A percentile compares a stretch with the other conserved stretches of the same genome.
Conservation (phyloP, 1,140 invertebrate species). For the Hycleus cichorii region DNA sequence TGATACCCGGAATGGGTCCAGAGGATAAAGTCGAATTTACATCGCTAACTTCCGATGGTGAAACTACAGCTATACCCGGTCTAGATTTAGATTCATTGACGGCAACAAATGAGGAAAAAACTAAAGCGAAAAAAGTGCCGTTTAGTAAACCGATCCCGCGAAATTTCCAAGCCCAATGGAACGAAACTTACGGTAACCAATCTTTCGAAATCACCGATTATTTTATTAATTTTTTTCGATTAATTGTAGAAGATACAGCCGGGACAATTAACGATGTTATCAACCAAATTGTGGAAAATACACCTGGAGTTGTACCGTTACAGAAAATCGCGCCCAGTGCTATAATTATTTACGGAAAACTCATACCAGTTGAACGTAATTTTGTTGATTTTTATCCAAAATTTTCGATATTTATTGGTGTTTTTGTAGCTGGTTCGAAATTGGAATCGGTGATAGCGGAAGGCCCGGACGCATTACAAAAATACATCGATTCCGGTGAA, state of each 20-base stretch:
- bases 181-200: conserved; percentile 55
- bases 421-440: conserved; percentile 55
- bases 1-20: conserved; percentile 92
- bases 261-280: conserved; percentile 54
- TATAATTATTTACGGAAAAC: conserved; percentile 72
- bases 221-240: background rate
- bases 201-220: conserved; percentile 5
- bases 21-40: conserved; percentile 76
- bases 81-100: conserved; percentile 68
- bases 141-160: conserved; percentile 93
- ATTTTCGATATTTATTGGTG: background rate
- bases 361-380: conserved; percentile 64
- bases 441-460: conserved; percentile 64
- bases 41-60: conserved; percentile 46
- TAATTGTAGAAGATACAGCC: conserved; percentile 49
- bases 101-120: conserved; percentile 57
- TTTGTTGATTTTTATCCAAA: background rate
- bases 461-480: conserved; percentile 66
- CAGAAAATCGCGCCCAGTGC: conserved; percentile 66
- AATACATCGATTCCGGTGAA: conserved; percentile 66
- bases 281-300: conserved; percentile 62
- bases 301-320: conserved; percentile 59
- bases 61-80: conserved; percentile 70
- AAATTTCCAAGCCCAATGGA: conserved; percentile 95
- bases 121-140: conserved; percentile 69